Conservation (phyloP, 2,113 vertebrate genomes). For the Natator depressus region DNA sequence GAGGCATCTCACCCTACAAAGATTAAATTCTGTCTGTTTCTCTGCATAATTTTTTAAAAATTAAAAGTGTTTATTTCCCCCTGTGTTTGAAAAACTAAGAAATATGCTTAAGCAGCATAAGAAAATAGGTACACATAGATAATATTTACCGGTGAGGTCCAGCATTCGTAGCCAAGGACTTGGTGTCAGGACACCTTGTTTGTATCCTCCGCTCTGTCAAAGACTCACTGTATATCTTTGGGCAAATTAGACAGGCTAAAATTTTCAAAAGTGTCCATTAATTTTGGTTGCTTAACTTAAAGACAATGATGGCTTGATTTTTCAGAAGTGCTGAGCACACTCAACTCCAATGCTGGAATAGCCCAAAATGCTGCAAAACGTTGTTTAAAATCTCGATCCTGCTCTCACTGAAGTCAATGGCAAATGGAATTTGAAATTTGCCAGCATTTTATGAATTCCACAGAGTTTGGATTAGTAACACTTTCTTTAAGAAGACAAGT, state of each 20-base stretch:
- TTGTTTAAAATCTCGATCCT: neutral
- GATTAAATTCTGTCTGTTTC: neutral
- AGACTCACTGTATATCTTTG: neutral
- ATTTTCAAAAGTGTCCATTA: neutral
- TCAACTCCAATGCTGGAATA: neutral
- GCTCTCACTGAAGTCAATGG: neutral
- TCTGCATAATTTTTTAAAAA: neutral
- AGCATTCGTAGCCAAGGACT: neutral
- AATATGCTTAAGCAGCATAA: neutral
- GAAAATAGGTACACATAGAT: accelerated
- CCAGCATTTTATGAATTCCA: accelerated
- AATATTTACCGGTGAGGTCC: accelerated
- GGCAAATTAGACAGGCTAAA: neutral
- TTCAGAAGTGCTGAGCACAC: neutral
- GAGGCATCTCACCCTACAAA: neutral
- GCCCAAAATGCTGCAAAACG: neutral
- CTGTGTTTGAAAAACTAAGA: neutral
- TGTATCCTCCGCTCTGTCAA: neutral
- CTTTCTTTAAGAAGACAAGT: neutral
- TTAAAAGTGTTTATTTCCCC: neutral
- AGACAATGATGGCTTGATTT: neutral
- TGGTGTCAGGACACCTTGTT: neutral
- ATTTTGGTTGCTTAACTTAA: neutral
- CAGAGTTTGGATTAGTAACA: neutral
- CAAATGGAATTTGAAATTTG: neutral